Conservation (phyloP, 2,113 vertebrate species). For the Myrmecobius fasciatus region DNA sequence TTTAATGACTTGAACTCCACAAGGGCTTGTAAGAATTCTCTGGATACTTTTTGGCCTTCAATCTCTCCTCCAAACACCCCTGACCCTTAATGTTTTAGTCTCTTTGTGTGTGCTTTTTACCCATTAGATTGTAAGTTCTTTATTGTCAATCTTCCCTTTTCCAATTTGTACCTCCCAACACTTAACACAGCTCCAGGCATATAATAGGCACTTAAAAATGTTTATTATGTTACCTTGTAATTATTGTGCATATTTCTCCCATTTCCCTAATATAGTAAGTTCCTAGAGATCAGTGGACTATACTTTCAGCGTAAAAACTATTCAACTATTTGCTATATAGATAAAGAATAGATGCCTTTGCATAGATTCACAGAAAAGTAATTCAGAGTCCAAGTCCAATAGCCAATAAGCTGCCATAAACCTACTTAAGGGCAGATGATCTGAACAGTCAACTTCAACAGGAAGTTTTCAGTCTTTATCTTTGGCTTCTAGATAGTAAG, state of each 20-base stretch:
- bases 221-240: not conserved
- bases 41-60: too few relatives aligned
- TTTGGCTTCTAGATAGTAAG: not conserved
- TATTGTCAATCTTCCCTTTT: not conserved
- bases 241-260: not conserved
- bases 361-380: not conserved
- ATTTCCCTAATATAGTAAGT: not conserved
- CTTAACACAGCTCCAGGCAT: not conserved
- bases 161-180: not conserved
- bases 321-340: not conserved
- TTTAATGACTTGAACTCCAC: not conserved
- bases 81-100: too few relatives aligned
- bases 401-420: not conserved
- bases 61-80: too few relatives aligned
- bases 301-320: not conserved
- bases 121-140: not conserved
- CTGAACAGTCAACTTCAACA: not conserved
- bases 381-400: not conserved
- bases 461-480: not conserved
- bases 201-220: not conserved
- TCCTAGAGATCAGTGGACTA: not conserved
- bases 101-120: not conserved
- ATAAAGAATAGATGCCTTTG: not conserved
- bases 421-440: not conserved
- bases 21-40: not conserved